Evolutionary conservation across 2,888 invertebrate species (phyloP), one percentile per base, ranked within the genome.

Genomic region (Oegoconia quadripuncta): DNA sequence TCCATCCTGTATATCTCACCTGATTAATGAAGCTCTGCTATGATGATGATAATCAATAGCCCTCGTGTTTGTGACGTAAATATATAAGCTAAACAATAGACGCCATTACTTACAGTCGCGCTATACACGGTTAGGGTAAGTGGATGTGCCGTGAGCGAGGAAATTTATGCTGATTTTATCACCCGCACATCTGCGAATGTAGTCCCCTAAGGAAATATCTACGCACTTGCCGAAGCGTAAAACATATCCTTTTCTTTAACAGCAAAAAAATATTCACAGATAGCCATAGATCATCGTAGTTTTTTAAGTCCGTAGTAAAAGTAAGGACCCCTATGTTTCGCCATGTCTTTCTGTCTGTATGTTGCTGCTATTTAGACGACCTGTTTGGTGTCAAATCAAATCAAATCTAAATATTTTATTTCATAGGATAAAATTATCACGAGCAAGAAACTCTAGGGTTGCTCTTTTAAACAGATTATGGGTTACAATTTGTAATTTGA

Each of bases 81-180:
- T 44, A 28, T 37, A 25, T 64, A 64, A 55, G 44, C 55, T 59
- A 56, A 61, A 65, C 60, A 50, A 49, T 61, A 55, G 51, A 49
- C 46, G 48, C 47, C 55, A 59, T 72, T 67, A 70, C 62, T 56
- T 51, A 53, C 59, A 55, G 48, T 52, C 52, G 55, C 44, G 41
- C 39, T 35, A 40, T 28, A 37, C 28, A 41, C 37, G 33, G 28
- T 41, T 38, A 41, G 42, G 31, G 34, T 41, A 39, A 41, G 33
- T 36, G 49, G 47, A 14, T 8, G 51, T 45, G 46, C 50, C 50
- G 48, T 49, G 52, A 46, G 49, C 52, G 57, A 50, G 59, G 51
- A 52, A 72, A 72, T 68, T 67, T 74, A 74, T 74, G 74, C 58
- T 72, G 72, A 74, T 74, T 69, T 73, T 73, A 74, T 73, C 64